Evolutionary conservation across 2,113 vertebrate species (phyloP).

Genomic region (Psittacara wagleri): DNA sequence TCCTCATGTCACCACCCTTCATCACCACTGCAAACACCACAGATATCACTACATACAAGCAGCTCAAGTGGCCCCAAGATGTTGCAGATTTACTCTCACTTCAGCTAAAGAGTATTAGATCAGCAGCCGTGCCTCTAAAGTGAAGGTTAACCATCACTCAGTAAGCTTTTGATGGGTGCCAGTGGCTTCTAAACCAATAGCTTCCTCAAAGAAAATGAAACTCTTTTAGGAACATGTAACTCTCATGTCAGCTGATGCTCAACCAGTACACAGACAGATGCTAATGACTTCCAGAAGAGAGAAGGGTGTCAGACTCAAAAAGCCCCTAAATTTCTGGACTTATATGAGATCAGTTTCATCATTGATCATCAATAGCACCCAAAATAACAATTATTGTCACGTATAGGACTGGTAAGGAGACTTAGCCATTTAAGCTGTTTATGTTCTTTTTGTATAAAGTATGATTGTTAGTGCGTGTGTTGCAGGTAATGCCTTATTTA

Average conservation of each 20-base stretch:
- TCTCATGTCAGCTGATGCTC: not conserved
- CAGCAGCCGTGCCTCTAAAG: not conserved
- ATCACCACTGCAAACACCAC: not conserved
- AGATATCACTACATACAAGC: not conserved
- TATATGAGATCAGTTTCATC: not conserved
- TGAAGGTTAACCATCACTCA: not conserved
- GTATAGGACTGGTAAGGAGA: not conserved
- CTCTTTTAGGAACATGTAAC: not conserved
- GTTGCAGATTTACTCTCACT: not conserved
- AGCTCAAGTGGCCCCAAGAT: not conserved
- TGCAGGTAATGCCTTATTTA: not conserved
- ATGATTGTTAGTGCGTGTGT: not conserved
- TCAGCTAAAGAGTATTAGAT: not conserved
- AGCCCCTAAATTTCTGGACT: not conserved
- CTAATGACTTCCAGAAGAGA: not conserved
- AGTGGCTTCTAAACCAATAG: not conserved
- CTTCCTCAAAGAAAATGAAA: not conserved
- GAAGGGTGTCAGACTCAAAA: conserved; percentile 1
- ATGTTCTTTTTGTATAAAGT: not conserved
- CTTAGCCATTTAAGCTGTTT: not conserved
- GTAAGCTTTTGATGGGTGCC: not conserved
- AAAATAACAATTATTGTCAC: not conserved
- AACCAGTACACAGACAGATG: not conserved
- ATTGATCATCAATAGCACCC: not conserved
- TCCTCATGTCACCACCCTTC: not conserved